phyloP scores from a whole-genome alignment of 2,113 vertebrate species.

The Corapipo altera region DNA sequence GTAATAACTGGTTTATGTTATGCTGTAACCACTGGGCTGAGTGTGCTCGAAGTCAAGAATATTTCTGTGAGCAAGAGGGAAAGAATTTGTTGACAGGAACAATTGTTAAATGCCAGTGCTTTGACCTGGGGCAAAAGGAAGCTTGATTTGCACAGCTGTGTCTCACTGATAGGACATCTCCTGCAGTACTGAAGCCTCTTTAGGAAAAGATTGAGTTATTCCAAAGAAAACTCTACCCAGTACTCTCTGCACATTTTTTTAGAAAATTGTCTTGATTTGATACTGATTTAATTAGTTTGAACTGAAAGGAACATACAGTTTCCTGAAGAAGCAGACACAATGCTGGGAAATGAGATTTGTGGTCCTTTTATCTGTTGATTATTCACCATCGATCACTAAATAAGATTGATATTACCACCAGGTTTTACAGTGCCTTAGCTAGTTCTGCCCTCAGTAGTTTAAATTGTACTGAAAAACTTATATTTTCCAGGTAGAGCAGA shows the following conservation, averaged over 20 bases:
- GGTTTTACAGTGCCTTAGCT: background rate
- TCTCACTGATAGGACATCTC: accelerated
- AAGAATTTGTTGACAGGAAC: background rate
- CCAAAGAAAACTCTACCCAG: background rate
- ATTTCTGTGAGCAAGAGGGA: background rate
- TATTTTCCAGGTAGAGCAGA: background rate
- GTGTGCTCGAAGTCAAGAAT: background rate
- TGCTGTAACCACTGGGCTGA: background rate
- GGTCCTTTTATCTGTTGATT: background rate
- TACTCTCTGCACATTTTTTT: background rate
- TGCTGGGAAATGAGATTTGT: background rate
- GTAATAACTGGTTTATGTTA: slow-evolving; percentile 17
- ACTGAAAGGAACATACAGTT: background rate
- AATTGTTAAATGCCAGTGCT: background rate
- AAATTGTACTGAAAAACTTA: background rate
- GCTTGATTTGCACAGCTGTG: background rate
- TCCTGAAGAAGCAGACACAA: background rate
- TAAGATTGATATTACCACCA: background rate
- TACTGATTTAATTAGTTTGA: background rate
- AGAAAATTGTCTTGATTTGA: background rate
- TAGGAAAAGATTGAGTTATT: background rate
- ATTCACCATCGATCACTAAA: background rate
- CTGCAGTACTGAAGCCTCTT: background rate
- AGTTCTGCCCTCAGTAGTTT: background rate
- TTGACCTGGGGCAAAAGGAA: background rate